Evolutionary conservation across 2,113 vertebrate genomes (phyloP), one percentile per base, ranked within the genome.

Genomic region (Thunnus maccoyii): DNA sequence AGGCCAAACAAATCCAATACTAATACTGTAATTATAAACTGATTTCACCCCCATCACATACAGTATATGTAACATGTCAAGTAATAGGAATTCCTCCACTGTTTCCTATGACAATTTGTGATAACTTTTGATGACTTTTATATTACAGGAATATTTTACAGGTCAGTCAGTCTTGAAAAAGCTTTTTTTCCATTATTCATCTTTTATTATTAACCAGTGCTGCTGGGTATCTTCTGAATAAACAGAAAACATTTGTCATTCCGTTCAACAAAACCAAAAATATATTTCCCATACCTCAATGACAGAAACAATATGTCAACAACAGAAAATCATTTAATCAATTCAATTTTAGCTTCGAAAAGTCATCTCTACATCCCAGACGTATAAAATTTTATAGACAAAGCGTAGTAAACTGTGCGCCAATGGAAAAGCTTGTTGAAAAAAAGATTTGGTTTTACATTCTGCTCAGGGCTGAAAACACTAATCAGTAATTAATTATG

Each of bases 401-500:
- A 52, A 73, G 22, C 9, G 3, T 46, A 48, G 67, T 56, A 16
- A 73, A 76, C 44, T 47, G 54, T 41, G 27, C 76, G 80, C 32
- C 41, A 60, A 47, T 70, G 48, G 4, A 68, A 74, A 75, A 17
- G 27, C 16, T n/a, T 41, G 61, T 1, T 0, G 13, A 52, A 47
- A 72, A 22, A 52, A 17, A 66, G 50, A 78, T 67, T 48, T 16
- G 16, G 20, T 72, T 83, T 71, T 27, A 73, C 76, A 83, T 77
- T 69, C 50, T 58, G 18, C 55, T 72, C 75, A 65, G 18, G 79
- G 56, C 72, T 63, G 25, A 83, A 88, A 85, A 76, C 71, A 78
- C 66, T 80, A 74, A 87, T 85, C 57, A 82, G 55, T 80, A 77
- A 90, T 88, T 88, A 82, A 90, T 91, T 83, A 86, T 13, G 48